These are phyloP conservation scores for Macquaria ambigua DNA, from an alignment of 2,113 vertebrate species.

Conservation along the genomic window DNA sequence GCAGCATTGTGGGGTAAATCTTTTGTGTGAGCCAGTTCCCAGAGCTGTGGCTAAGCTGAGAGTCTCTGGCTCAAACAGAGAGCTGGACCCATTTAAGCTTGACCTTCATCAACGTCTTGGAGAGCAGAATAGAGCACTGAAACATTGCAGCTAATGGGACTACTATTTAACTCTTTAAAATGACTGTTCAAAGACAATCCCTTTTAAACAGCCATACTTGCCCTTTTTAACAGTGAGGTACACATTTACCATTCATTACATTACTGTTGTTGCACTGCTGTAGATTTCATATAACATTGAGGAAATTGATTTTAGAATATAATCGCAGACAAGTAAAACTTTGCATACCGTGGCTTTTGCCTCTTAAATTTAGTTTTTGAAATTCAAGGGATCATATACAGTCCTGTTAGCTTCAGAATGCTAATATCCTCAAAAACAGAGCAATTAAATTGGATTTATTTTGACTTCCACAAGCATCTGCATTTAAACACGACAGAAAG, in stretches of 20 bases:
- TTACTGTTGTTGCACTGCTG: constrained; percentile 11
- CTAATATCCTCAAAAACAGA: constrained; percentile 46
- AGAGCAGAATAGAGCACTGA: constrained; percentile 56
- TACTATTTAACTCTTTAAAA: constrained; percentile 72
- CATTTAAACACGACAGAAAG: constrained; percentile 49
- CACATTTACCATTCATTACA: constrained; percentile 3
- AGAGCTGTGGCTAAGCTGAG: constrained; percentile 65
- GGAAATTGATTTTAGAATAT: constrained; percentile 37
- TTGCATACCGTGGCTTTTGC: neutral
- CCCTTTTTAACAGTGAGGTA: constrained; percentile 14
- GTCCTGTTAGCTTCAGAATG: constrained; percentile 21
- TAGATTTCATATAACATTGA: neutral
- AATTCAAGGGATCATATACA: constrained; percentile 10
- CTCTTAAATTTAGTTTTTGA: constrained; percentile 7
- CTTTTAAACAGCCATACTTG: constrained; percentile 28
- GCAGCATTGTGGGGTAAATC: constrained; percentile 71
- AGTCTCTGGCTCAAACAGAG: constrained; percentile 57
- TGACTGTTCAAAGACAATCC: constrained; percentile 49
- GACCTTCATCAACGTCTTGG: constrained; percentile 80
- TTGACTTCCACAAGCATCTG: constrained; percentile 22
- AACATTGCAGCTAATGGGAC: constrained; percentile 57
- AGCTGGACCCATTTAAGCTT: constrained; percentile 71
- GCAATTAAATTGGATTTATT: constrained; percentile 55
- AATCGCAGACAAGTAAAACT: constrained; percentile 3
- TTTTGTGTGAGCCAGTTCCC: constrained; percentile 71